These are phyloP conservation scores for Brachypteracias leptosomus DNA, from an alignment of 2,113 vertebrate species.

Conservation along the genomic window DNA sequence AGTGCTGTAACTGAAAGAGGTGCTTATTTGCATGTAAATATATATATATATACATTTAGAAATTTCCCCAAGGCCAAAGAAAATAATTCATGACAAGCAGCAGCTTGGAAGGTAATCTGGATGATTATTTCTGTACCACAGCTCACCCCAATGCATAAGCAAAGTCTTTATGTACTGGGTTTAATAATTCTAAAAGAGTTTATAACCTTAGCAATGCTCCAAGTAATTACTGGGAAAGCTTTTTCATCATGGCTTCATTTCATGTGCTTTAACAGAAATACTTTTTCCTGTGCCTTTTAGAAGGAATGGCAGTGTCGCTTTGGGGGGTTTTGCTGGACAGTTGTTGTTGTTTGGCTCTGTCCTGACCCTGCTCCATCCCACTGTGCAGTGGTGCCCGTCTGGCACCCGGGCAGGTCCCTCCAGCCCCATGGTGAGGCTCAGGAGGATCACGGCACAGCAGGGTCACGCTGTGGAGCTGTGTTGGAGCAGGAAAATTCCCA, in stretches of 20 bases:
- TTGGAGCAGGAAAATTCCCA: no score
- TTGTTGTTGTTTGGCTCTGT: rapidly evolving
- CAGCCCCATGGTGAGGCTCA: background rate
- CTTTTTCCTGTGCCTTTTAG: background rate
- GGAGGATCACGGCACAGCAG: background rate
- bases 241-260: background rate
- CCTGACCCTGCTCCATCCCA: background rate
- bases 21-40: background rate
- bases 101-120: slow-evolving; percentile 40
- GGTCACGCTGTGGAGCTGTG: rapidly evolving
- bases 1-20: background rate
- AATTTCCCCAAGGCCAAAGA: background rate
- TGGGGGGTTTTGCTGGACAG: background rate
- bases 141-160: background rate
- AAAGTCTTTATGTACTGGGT: background rate
- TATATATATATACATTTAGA: background rate
- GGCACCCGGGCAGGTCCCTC: background rate
- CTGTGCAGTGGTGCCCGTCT: rapidly evolving
- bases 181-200: background rate
- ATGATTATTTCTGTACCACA: background rate
- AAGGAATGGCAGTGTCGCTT: background rate
- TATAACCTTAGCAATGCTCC: background rate
- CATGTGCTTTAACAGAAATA: background rate
- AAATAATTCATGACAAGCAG: background rate
- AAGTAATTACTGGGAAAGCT: background rate